Evolutionary conservation across 1,140 invertebrate species (phyloP).

Genomic region (Heliconius eleuchia): DNA sequence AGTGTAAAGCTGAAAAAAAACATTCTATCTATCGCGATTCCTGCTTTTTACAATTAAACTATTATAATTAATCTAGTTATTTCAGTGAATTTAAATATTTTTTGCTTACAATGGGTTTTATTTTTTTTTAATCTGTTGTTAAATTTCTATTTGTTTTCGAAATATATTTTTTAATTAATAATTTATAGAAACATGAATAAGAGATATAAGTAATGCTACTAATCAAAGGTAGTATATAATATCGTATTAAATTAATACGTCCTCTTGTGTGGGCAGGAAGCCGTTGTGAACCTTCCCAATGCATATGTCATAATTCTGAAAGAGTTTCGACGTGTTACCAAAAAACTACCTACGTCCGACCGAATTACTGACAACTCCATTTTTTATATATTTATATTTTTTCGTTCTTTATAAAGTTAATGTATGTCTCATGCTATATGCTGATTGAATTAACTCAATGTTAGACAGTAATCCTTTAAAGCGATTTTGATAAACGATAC

Average conservation of each 20-base stretch:
- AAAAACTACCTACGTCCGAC: constrained; percentile 33
- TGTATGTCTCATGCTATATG: neutral
- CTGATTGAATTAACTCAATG: neutral
- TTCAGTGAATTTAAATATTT: too few species aligned
- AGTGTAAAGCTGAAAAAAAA: too few species aligned
- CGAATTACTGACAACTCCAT: constrained; percentile 36
- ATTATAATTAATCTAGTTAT: too few species aligned
- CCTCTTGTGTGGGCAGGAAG: constrained; percentile 36
- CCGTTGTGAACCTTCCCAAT: constrained; percentile 16
- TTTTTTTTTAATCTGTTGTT: too few species aligned
- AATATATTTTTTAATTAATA: too few species aligned
- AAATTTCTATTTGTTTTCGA: too few species aligned
- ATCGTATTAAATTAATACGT: neutral
- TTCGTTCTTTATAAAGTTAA: neutral
- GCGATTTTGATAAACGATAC: constrained; percentile 29
- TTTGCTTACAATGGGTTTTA: too few species aligned
- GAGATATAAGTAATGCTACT: neutral
- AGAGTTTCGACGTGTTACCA: constrained; percentile 34
- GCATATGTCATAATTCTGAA: constrained; percentile 45
- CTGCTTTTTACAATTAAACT: too few species aligned
- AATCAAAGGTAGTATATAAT: neutral
- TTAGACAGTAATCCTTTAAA: neutral
- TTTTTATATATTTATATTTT: constrained; percentile 2
- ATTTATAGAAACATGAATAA: neutral
- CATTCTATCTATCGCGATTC: too few species aligned